Percentiles rank a stretch among this genome's conserved stretches.
Conservation (phyloP, 2,888 invertebrate species). For the Galerucella calmariensis region DNA sequence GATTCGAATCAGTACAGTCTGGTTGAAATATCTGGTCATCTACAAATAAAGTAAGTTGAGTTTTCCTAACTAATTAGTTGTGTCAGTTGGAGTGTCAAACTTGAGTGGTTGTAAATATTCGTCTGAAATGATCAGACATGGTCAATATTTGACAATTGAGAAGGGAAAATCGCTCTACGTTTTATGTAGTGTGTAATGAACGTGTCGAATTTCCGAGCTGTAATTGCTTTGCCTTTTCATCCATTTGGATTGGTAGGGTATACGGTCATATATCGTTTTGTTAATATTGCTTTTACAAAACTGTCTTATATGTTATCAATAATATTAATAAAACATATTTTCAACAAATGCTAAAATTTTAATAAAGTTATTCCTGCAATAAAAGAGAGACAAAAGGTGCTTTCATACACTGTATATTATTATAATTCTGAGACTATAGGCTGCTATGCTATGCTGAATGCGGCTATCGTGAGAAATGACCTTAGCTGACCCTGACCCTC, state of each 20-base stretch:
- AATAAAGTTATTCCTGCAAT: conserved; percentile 10
- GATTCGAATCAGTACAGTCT: no score
- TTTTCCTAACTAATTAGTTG: background rate
- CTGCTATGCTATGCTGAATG: conserved; percentile 64
- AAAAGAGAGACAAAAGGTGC: conserved; percentile 29
- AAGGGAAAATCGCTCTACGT: no score
- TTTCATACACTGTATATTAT: conserved; percentile 46
- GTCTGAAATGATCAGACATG: no score
- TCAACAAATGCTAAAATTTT: conserved; percentile 24
- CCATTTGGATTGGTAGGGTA: no score
- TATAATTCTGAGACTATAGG: conserved; percentile 63
- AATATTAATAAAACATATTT: conserved; percentile 5
- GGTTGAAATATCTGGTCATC: background rate
- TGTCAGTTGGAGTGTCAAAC: no score
- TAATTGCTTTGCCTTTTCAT: no score
- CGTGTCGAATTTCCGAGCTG: no score
- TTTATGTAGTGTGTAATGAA: no score
- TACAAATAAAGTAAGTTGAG: background rate
- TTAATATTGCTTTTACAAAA: no score
- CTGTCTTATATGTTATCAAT: no score
- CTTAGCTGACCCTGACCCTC: conserved; percentile 67
- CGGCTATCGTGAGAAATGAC: conserved; percentile 67
- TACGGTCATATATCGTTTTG: no score
- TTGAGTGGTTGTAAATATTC: background rate
- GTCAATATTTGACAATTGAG: no score